Percentiles rank a stretch among this genome's conserved stretches.
These are phyloP conservation scores for Panulirus ornatus DNA, from an alignment of 1,140 invertebrate genomes.

Conservation along the genomic window DNA sequence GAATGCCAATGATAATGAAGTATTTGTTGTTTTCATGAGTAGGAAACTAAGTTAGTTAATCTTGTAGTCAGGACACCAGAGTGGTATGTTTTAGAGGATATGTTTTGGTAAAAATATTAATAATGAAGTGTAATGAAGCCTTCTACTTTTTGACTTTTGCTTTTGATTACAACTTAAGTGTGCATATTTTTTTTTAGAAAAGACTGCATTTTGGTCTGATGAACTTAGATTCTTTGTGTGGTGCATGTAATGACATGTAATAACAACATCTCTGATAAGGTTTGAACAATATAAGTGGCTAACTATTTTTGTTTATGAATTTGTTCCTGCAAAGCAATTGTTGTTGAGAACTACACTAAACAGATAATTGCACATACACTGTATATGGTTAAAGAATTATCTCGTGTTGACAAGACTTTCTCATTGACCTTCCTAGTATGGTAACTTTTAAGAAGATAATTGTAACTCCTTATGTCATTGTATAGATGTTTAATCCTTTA, in stretches of 20 bases:
- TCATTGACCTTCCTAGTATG: neutral
- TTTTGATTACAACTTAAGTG: neutral
- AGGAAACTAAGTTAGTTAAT: neutral
- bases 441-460: constrained; percentile 5
- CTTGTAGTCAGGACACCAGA: constrained; percentile 13
- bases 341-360: neutral
- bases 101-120: neutral
- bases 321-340: neutral
- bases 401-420: neutral
- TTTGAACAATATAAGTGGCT: neutral
- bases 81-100: constrained; percentile 4
- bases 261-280: neutral
- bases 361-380: neutral
- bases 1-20: neutral
- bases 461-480: neutral
- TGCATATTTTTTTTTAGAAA: neutral
- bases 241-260: neutral
- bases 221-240: neutral
- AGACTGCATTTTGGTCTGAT: neutral
- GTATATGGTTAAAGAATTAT: neutral
- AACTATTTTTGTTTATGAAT: neutral
- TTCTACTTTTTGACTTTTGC: neutral
- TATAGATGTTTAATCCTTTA: neutral
- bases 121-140: neutral
- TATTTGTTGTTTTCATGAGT: neutral